phyloP scores from a whole-genome alignment of 2,797 vertebrate genomes.

The Alouatta caraya region DNA sequence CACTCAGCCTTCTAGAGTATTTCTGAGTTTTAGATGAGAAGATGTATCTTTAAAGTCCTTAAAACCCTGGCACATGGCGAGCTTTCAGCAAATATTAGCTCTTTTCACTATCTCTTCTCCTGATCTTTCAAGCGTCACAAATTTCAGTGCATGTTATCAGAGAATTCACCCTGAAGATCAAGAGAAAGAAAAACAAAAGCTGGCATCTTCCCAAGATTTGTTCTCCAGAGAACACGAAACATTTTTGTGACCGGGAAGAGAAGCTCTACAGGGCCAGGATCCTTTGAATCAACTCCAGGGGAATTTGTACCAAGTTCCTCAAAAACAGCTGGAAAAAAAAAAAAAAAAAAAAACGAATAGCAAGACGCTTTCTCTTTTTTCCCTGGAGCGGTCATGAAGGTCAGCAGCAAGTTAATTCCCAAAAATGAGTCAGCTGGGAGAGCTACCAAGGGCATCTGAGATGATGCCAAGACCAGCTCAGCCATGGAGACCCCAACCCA shows the following conservation, averaged over 20 bases:
- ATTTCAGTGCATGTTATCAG: background rate
- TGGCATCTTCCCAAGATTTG: background rate
- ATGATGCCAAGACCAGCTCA: too few species aligned
- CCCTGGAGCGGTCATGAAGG: background rate
- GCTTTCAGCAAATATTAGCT: background rate
- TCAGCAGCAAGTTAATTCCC: background rate
- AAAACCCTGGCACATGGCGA: background rate
- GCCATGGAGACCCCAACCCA: too few species aligned
- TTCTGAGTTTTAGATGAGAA: background rate
- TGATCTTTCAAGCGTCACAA: background rate
- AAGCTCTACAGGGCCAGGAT: background rate
- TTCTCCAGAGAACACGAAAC: background rate
- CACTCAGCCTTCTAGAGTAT: background rate
- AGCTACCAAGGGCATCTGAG: background rate
- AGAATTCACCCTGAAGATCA: background rate
- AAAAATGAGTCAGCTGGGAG: background rate
- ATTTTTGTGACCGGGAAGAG: background rate
- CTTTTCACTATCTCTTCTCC: background rate
- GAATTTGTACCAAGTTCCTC: conserved; percentile 49
- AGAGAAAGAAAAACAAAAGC: background rate
- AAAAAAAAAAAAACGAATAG: background rate
- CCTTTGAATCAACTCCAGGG: background rate
- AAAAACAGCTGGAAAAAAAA: conserved; percentile 1
- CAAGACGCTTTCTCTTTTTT: conserved; percentile 31
- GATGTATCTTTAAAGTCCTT: background rate